Conservation (phyloP, 2,797 vertebrate genomes). For the Sternotherus odoratus region DNA sequence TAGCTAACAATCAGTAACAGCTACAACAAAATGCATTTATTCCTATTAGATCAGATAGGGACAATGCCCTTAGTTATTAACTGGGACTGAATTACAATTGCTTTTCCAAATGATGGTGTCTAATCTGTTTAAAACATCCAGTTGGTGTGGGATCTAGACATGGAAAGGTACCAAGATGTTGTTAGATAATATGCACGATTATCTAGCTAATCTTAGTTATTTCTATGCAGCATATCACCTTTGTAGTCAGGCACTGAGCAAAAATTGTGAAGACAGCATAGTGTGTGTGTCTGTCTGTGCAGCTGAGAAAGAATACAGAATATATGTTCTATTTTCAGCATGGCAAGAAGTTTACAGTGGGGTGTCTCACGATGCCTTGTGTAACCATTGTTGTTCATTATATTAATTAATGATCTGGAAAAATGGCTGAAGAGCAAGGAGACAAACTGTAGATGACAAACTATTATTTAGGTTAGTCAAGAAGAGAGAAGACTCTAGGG, state of each 20-base stretch:
- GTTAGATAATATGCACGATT: background rate
- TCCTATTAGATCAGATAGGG: background rate
- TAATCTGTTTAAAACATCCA: background rate
- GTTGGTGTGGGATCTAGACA: background rate
- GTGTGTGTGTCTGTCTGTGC: background rate
- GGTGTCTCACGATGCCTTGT: background rate
- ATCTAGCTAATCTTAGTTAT: background rate
- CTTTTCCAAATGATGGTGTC: background rate
- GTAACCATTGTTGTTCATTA: slow-evolving; percentile 3
- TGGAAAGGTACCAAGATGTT: background rate
- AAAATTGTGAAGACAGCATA: slow-evolving; percentile 28
- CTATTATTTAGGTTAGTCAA: slow-evolving; percentile 34
- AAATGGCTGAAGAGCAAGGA: slow-evolving; percentile 40
- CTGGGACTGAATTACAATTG: background rate
- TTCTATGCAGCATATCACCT: slow-evolving; percentile 2
- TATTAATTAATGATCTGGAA: slow-evolving; percentile 36
- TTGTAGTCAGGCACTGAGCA: background rate
- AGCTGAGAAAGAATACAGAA: background rate
- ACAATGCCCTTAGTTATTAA: background rate
- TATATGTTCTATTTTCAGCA: background rate
- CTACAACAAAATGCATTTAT: background rate
- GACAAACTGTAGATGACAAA: slow-evolving; percentile 2
- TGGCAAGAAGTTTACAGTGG: background rate
- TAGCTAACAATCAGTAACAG: background rate
- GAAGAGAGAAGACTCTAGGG: background rate